Evolutionary conservation across 37 sponge, comb jelly and placozoan genomes (phyloP).

Genomic region (Chondrilla cf. caribensis): DNA sequence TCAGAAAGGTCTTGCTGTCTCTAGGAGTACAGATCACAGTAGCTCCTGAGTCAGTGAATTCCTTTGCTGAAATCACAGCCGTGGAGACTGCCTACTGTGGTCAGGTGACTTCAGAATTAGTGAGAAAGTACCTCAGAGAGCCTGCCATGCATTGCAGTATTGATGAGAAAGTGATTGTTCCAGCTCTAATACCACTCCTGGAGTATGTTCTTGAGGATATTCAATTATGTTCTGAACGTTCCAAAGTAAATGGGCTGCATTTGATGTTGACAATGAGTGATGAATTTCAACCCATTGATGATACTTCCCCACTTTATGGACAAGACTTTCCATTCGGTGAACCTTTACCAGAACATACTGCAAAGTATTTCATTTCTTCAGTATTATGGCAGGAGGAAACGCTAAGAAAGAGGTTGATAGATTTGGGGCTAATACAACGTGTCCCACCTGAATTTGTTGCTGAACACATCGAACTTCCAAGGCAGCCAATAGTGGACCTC

Average conservation of each 20-base stretch:
- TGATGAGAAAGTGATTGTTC: constrained; percentile 8
- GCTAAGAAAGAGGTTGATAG: neutral
- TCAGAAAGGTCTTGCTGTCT: neutral
- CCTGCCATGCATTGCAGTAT: neutral
- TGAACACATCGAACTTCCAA: constrained; percentile 24
- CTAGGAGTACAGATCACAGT: constrained; percentile 36
- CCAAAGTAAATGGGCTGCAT: neutral
- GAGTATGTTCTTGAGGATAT: neutral
- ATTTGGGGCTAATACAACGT: neutral
- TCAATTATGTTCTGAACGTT: neutral
- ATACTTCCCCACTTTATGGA: neutral
- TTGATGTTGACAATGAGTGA: constrained; percentile 33
- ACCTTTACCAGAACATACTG: neutral
- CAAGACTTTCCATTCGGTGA: neutral
- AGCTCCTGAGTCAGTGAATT: neutral
- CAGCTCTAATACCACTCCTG: constrained; percentile 9
- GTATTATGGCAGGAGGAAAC: neutral
- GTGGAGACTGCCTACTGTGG: neutral
- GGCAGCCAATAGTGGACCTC: neutral
- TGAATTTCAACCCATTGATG: neutral
- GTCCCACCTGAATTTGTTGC: constrained; percentile 29
- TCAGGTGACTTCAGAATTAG: neutral
- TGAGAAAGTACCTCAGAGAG: neutral
- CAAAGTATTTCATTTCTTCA: neutral
- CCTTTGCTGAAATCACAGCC: neutral